Evolutionary conservation across 2,888 invertebrate genomes (phyloP).

Genomic region (Melieria picta): DNA sequence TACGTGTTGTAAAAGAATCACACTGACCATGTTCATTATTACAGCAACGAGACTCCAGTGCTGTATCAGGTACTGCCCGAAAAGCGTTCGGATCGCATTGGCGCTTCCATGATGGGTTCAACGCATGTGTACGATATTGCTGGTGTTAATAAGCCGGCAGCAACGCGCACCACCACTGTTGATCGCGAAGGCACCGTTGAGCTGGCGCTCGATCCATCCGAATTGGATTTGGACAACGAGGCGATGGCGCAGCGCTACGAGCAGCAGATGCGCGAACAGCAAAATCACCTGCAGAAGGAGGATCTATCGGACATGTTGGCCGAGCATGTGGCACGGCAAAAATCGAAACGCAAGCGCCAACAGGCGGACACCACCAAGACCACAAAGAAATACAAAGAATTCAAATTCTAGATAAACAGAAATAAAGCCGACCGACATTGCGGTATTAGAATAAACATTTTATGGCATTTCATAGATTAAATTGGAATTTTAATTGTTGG

Average conservation of each 20-base stretch:
- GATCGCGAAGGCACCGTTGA: slow-evolving; percentile 82
- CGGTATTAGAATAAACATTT: no score
- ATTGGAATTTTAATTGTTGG: no score
- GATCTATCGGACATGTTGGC: slow-evolving; percentile 99
- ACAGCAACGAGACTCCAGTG: slow-evolving; percentile 90
- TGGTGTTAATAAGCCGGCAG: slow-evolving; percentile 69
- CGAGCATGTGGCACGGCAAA: slow-evolving; percentile 96
- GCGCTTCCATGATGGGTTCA: slow-evolving; percentile 96
- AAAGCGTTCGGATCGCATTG: slow-evolving; percentile 88
- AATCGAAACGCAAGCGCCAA: slow-evolving; percentile 93
- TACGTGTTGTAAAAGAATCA: no score
- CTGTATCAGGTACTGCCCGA: slow-evolving; percentile 96
- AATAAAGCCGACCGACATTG: not conserved
- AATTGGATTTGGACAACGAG: slow-evolving; percentile 94
- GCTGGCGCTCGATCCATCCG: slow-evolving; percentile 95
- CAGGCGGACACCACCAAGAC: slow-evolving; percentile 87
- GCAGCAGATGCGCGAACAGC: slow-evolving; percentile 93
- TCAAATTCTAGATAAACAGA: slow-evolving; percentile 80
- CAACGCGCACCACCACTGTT: slow-evolving; percentile 57
- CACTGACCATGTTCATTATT: slow-evolving; percentile 20
- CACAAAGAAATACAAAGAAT: slow-evolving; percentile 97
- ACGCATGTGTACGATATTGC: slow-evolving; percentile 97
- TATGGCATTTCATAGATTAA: no score
- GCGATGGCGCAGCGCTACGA: slow-evolving; percentile 97
- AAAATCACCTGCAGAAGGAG: slow-evolving; percentile 88